Evolutionary conservation across 2,113 vertebrate genomes (phyloP), one percentile per base, ranked within the genome.

Genomic region (Trogon surrucura): DNA sequence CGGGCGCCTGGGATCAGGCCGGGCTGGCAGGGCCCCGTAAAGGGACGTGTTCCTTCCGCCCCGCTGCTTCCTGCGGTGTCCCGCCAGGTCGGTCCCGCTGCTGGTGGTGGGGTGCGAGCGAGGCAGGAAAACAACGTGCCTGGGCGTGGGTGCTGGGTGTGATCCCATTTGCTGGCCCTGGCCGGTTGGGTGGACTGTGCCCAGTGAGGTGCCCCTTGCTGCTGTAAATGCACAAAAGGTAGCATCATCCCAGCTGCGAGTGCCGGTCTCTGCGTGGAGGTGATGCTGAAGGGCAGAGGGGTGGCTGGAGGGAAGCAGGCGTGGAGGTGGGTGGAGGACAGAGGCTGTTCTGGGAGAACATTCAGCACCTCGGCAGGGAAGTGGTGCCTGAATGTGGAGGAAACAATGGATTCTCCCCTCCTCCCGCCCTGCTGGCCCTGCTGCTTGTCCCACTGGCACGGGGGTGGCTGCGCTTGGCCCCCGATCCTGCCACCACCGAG

Each of bases 161-260:
- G 51, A 20, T 56, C 32, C 19, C 0, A 0, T 30, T 54, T 2
- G 29, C 50, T 80, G 45, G 17, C 38, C 1, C 0, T 7, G 54
- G 16, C 27, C 1, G 0, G 6, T 34, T 70, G 6, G 41, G 41
- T 70, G 47, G 58, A 4, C 45, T 1, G 0, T 57, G 36, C 34
- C 38, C n/a, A 27, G 30, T 15, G 21, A 41, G 16, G 30, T 23
- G 30, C 6, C 38, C 45, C 75, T 70, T 65, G 71, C 53, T 70
- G 47, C 36, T 80, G 20, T 36, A 47, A 27, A 48, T n/a, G 13
- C 29, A 32, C 9, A 6, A 0, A 48, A 61, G 3, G 29, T 67
- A 50, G 47, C 30, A n/a, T 58, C 6, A 1, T 50, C 41, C 26
- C n/a, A 6, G 17, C n/a, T 45, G 30, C 25, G 32, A 53, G 16